Percentiles rank a stretch among this genome's conserved stretches.
Conservation (phyloP, 2,888 invertebrate species). For the Coecobrya sp. region DNA sequence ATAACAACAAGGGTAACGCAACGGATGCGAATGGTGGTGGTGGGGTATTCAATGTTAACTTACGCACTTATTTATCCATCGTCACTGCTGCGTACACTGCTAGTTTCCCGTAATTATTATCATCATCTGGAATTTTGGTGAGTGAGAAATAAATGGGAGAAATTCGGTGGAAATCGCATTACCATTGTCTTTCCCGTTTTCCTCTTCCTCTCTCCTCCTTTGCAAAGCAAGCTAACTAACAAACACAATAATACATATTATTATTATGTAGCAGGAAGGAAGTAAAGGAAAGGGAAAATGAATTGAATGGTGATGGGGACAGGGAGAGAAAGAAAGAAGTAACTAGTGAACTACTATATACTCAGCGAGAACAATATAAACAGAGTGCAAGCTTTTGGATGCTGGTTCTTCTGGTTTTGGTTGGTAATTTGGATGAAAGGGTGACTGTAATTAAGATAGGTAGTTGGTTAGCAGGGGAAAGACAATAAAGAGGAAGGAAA, state of each 20-base stretch:
- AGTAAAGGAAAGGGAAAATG: conserved; percentile 51
- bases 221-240: not conserved
- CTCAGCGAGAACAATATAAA: not conserved
- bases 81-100: not conserved
- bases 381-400: conserved; percentile 49
- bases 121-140: conserved; percentile 47
- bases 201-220: not conserved
- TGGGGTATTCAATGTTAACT: not conserved
- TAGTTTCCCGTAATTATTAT: not conserved
- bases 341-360: not conserved
- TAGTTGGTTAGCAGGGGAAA: conserved; percentile 74
- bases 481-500: conserved; percentile 56
- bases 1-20: not conserved
- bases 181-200: conserved; percentile 44
- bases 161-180: conserved; percentile 55
- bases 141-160: conserved; percentile 60
- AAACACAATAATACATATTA: conserved; percentile 43
- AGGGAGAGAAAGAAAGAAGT: not conserved
- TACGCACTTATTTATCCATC: conserved; percentile 46
- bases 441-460: conserved; percentile 85
- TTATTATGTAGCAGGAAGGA: conserved; percentile 62
- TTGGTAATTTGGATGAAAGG: conserved; percentile 81
- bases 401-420: conserved; percentile 64
- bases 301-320: conserved; percentile 76
- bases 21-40: not conserved